A percentile compares a stretch with the other conserved stretches of the same genome.
Evolutionary conservation across 2,888 invertebrate genomes (phyloP).

Genomic region (Sphaeridia pumilis): DNA sequence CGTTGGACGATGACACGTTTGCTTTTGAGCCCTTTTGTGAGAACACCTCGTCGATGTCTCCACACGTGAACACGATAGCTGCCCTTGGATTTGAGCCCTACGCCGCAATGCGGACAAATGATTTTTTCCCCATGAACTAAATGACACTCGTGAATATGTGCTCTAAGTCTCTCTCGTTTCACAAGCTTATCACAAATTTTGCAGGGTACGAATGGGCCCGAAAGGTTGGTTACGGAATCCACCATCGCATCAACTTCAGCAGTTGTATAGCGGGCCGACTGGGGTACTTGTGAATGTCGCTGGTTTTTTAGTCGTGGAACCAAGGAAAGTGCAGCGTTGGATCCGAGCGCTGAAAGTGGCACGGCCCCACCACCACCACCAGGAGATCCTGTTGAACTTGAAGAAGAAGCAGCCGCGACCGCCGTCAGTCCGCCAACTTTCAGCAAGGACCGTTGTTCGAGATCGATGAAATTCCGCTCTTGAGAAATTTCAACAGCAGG

Average conservation of each 20-base stretch:
- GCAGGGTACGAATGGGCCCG: slow-evolving; percentile 34
- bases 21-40: slow-evolving; percentile 9
- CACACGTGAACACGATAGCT: slow-evolving; percentile 26
- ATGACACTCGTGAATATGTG: slow-evolving; percentile 35
- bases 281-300: slow-evolving; percentile 33
- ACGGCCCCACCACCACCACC: neutral
- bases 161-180: slow-evolving; percentile 32
- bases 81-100: slow-evolving; percentile 34
- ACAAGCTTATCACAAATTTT: slow-evolving; percentile 34
- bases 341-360: too few relatives aligned
- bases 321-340: neutral
- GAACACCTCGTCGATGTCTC: slow-evolving; percentile 16
- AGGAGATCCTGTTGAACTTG: slow-evolving; percentile 1
- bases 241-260: slow-evolving; percentile 34
- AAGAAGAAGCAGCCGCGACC: neutral
- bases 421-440: neutral
- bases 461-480: neutral
- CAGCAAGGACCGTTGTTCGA: neutral
- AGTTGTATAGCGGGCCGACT: slow-evolving; percentile 29
- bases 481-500: neutral
- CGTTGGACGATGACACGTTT: neutral
- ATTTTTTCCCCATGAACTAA: slow-evolving; percentile 32
- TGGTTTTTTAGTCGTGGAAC: slow-evolving; percentile 24
- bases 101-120: slow-evolving; percentile 32
- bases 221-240: slow-evolving; percentile 27